Evolutionary conservation across 2,888 invertebrate species (phyloP), one percentile per base, ranked within the genome.

Genomic region (Drosophila yooni): DNA sequence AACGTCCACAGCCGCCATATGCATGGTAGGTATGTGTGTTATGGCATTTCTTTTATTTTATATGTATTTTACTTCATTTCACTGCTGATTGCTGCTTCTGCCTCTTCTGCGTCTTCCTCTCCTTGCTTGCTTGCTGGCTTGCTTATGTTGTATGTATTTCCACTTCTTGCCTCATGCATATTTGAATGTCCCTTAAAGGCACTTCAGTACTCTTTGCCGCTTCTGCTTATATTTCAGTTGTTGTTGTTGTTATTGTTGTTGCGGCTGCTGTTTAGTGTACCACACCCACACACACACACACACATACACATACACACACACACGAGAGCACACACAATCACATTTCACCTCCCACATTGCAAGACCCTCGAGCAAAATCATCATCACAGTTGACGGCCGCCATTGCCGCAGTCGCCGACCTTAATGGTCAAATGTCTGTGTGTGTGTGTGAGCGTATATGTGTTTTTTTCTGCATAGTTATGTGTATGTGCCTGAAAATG

Each of bases 171-270:
- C 76, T 87, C 89, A 89, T 88, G 87, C 89, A 88, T 88, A 88
- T 88, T 88, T 88, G 74, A 88, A 84, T 83, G 82, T 88, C 89
- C 87, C 89, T 89, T 87, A 88, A 89, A 88, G 87, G 87, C 89
- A 84, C 87, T 87, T 88, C 76, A 79, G 88, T 74, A 79, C 74
- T 79, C 77, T 76, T 76, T 81, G 59, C 74, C 50, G 67, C 70
- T 66, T 59, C 59, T 76, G 65, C 76, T 71, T 64, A 58, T 67
- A 64, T 68, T 56, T 51, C 58, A 48, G 62, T 54, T 48, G 56
- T 52, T 72, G 56, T 72, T 70, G 46, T 63, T 68, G 64, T 52
- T 76, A 25, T 67, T 74, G 56, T 73, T 73, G 71, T 63, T 69
- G 70, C 62, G 63, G 69, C 77, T 71, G 74, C 67, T 76, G 71